Conservation (phyloP, 2,113 vertebrate genomes). For the Camelus dromedarius region DNA sequence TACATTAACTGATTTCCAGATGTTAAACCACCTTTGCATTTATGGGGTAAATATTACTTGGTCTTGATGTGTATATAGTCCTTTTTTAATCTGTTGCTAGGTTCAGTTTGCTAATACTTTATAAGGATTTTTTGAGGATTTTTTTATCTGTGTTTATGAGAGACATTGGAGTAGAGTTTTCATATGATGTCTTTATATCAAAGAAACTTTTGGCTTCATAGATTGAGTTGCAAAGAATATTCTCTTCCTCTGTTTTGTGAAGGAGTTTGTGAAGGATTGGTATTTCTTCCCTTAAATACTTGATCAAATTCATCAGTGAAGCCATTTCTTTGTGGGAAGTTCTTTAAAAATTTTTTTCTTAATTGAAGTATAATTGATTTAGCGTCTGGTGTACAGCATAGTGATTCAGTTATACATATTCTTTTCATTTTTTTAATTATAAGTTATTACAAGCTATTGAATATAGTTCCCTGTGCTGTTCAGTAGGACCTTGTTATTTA, state of each 20-base stretch:
- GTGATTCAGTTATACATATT: too few relatives aligned
- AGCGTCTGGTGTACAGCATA: too few relatives aligned
- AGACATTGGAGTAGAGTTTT: background rate
- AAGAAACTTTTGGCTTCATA: background rate
- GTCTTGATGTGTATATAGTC: background rate
- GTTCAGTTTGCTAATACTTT: background rate
- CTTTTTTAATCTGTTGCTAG: background rate
- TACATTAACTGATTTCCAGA: background rate
- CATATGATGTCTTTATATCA: background rate
- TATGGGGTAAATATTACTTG: background rate
- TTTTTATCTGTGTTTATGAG: background rate
- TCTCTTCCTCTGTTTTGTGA: background rate
- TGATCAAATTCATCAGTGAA: background rate
- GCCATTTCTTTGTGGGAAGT: background rate
- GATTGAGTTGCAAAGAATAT: background rate
- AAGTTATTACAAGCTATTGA: too few relatives aligned
- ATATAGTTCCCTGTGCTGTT: too few relatives aligned
- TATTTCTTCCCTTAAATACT: constrained; percentile 1
- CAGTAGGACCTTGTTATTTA: too few relatives aligned
- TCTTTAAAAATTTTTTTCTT: too few relatives aligned
- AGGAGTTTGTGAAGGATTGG: background rate
- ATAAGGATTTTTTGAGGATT: background rate
- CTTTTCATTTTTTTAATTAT: too few relatives aligned
- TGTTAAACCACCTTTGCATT: background rate
- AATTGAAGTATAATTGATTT: too few relatives aligned